Evolutionary conservation across 2,888 invertebrate genomes (phyloP), one percentile per base, ranked within the genome.

Genomic region (Euzophera pinguis): DNA sequence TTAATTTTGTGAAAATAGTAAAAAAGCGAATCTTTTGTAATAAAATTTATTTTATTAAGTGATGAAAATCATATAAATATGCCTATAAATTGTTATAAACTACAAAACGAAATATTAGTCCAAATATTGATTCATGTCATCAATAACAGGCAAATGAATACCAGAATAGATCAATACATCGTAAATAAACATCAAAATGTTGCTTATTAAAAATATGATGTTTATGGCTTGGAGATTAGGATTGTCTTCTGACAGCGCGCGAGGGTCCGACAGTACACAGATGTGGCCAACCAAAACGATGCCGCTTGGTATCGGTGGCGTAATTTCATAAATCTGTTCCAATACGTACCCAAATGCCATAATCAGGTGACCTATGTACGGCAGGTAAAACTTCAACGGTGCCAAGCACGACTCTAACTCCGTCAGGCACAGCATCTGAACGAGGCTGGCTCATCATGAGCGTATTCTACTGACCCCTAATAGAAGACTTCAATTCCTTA

Each of bases 331-430:
- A 7, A 82, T 61, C 49, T 84, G 83, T 59, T 88, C 84, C 32
- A 85, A 53, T n/a, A 77, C 47, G 60, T 84, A 87, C n/a, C 87
- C 89, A 13, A 81, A 1, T 1, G 76, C 78, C 86, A 88, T 85
- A 34, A 88, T 47, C 32, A 63, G 56, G 53, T 87, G 84, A 35
- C 88, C 88, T 14, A 80, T 43, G 58, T 77, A 79, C 14, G 86
- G 80, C 53, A 84, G 59, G 59, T 76, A 84, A 39, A 61, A 12
- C 38, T 70, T 61, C 14, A 79, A 13, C 12, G 7, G 37, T n/a
- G 12, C n/a, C 37, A n/a, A n/a, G 37, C 12, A 37, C 7, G 32
- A 32, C 32, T 37, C 1, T 37, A 12, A 8, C 34, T 55, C 55
- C 34, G 63, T 52, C 38, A 69, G 52, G 50, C 73, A 56, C 53